These are phyloP conservation scores for Acanthopagrus latus DNA, from an alignment of 2,797 vertebrate genomes.

Conservation along the genomic window DNA sequence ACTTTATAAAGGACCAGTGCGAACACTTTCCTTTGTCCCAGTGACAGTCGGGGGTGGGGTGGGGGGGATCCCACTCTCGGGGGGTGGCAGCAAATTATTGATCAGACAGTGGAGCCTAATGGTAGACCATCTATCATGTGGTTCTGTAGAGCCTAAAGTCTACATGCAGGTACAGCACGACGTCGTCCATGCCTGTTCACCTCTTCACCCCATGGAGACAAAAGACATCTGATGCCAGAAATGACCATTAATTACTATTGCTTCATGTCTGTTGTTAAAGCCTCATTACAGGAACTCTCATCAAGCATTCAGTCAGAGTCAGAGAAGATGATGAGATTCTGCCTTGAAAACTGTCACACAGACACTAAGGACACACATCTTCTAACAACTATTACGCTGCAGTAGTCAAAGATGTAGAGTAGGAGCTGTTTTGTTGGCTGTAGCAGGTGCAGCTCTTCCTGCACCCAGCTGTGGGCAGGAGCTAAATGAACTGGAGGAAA, in stretches of 20 bases:
- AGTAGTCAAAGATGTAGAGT: neutral
- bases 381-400: neutral
- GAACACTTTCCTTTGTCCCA: slow-evolving; percentile 79
- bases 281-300: neutral
- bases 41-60: slow-evolving; percentile 35
- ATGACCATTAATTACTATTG: slow-evolving; percentile 14
- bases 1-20: slow-evolving; percentile 61
- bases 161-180: slow-evolving; percentile 19
- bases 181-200: slow-evolving; percentile 15
- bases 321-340: neutral
- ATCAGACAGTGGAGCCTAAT: slow-evolving; percentile 66
- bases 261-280: too few species aligned
- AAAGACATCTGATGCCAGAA: slow-evolving; percentile 9
- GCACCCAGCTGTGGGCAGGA: slow-evolving; percentile 72
- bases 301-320: neutral
- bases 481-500: slow-evolving; percentile 68
- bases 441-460: slow-evolving; percentile 58
- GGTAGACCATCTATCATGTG: slow-evolving; percentile 53
- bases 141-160: slow-evolving; percentile 15
- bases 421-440: slow-evolving; percentile 13
- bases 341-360: neutral
- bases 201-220: slow-evolving; percentile 12
- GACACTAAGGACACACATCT: neutral
- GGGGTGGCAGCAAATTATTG: slow-evolving; percentile 48
- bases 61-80: slow-evolving; percentile 21